phyloP scores from a whole-genome alignment of 2,797 vertebrate genomes.

The Paguma larvata region DNA sequence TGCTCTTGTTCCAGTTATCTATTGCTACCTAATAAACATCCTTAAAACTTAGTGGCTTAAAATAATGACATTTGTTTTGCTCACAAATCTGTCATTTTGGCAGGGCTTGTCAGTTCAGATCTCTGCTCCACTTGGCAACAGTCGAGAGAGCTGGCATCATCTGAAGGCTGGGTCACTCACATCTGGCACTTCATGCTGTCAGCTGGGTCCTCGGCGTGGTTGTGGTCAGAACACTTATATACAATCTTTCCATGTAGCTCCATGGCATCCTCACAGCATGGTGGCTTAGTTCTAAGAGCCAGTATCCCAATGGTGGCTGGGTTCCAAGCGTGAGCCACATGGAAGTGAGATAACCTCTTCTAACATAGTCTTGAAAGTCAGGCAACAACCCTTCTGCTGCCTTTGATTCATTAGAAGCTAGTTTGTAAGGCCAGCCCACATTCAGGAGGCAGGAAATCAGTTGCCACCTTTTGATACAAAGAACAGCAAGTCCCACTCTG shows the following conservation, averaged over 20 bases:
- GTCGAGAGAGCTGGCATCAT: not conserved
- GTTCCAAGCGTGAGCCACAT: not conserved
- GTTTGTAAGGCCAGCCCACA: not conserved
- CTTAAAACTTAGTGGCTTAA: constrained; percentile 32
- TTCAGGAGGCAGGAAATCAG: not conserved
- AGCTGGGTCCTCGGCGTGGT: not conserved
- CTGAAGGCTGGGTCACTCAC: not conserved
- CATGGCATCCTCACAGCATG: not conserved
- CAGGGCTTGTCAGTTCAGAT: not conserved
- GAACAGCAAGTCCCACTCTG: not conserved
- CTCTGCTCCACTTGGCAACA: not conserved
- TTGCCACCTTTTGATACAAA: not conserved
- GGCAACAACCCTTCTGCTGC: not conserved
- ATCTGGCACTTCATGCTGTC: not conserved
- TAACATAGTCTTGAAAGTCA: not conserved
- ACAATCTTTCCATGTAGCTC: not conserved
- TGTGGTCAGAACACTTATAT: not conserved
- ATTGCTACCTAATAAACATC: constrained; percentile 1
- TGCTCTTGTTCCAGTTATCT: not conserved
- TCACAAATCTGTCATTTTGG: constrained; percentile 55
- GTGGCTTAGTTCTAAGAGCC: not conserved
- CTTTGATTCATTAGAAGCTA: constrained; percentile 15
- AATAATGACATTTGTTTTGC: constrained; percentile 56
- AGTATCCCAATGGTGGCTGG: not conserved
- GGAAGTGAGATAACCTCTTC: not conserved